Conservation (phyloP, 2,888 invertebrate species). For the Cantharis rufa region DNA sequence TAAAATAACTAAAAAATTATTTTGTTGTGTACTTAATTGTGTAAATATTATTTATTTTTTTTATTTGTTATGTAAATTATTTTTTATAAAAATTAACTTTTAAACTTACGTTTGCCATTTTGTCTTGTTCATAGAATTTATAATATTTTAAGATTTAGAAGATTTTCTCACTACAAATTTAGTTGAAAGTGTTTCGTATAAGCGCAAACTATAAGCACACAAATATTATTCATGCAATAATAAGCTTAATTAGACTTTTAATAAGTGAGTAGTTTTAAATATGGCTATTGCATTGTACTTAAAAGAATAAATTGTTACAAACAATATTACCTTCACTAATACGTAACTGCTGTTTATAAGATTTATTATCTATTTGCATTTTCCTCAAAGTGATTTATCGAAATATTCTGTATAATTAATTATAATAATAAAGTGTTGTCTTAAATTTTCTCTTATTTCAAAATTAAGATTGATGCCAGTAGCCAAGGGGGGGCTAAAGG, state of each 20-base stretch:
- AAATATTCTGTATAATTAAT: constrained; percentile 4
- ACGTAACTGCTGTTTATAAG: constrained; percentile 26
- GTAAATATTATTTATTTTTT: constrained; percentile 43
- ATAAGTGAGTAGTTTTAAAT: constrained; percentile 15
- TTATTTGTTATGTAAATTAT: constrained; percentile 30
- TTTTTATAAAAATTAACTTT: constrained; percentile 8
- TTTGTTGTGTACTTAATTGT: constrained; percentile 42
- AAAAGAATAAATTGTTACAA: constrained; percentile 11
- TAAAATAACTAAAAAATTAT: constrained; percentile 2
- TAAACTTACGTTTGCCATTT: neutral
- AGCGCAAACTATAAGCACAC: constrained; percentile 21
- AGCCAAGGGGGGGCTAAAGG: too few species aligned
- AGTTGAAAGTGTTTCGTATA: neutral
- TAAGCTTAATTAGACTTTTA: constrained; percentile 24
- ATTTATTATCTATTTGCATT: neutral
- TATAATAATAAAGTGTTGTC: neutral
- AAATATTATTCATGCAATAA: constrained; percentile 18
- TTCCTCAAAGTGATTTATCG: neutral
- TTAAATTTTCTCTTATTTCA: too few species aligned
- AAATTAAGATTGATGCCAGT: too few species aligned
- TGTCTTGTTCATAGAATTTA: neutral
- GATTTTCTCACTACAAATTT: neutral
- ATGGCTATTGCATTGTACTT: constrained; percentile 21
- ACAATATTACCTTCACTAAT: constrained; percentile 31
- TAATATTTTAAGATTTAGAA: neutral